Conservation (phyloP, 2,888 invertebrate genomes). For the Oeneis ivallda region DNA sequence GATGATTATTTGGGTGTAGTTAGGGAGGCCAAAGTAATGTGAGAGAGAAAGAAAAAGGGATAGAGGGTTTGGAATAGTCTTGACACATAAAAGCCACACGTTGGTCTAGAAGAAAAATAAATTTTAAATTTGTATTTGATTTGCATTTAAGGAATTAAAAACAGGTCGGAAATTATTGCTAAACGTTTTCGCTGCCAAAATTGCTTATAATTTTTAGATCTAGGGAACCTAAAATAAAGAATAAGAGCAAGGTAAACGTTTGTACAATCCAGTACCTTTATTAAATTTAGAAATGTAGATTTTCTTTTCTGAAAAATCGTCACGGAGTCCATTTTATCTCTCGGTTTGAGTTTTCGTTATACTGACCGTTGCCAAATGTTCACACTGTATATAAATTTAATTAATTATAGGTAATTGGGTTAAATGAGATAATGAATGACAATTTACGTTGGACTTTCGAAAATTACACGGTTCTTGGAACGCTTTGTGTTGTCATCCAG, state of each 20-base stretch:
- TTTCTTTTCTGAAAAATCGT: not conserved
- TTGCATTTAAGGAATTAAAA: too few species aligned
- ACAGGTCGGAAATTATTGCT: too few species aligned
- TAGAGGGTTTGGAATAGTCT: too few species aligned
- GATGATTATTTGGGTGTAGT: not conserved
- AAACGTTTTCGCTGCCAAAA: too few species aligned
- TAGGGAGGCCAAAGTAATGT: not conserved
- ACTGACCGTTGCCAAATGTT: not conserved
- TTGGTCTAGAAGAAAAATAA: too few species aligned
- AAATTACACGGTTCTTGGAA: constrained; percentile 12
- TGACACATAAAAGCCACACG: too few species aligned
- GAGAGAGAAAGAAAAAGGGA: not conserved
- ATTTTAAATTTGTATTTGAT: too few species aligned
- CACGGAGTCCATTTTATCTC: not conserved
- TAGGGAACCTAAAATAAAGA: not conserved
- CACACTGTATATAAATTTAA: constrained; percentile 16
- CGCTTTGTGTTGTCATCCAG: constrained; percentile 10
- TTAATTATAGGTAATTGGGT: constrained; percentile 71
- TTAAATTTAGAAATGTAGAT: not conserved
- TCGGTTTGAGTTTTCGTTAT: not conserved
- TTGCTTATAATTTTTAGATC: too few species aligned
- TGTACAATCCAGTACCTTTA: not conserved
- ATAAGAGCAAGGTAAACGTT: too few species aligned
- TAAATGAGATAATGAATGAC: constrained; percentile 44
- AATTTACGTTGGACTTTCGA: constrained; percentile 17